A percentile compares a stretch with the other conserved stretches of the same genome.
phyloP scores from a whole-genome alignment of 2,113 vertebrate genomes.

The Gracilinanus agilis region DNA sequence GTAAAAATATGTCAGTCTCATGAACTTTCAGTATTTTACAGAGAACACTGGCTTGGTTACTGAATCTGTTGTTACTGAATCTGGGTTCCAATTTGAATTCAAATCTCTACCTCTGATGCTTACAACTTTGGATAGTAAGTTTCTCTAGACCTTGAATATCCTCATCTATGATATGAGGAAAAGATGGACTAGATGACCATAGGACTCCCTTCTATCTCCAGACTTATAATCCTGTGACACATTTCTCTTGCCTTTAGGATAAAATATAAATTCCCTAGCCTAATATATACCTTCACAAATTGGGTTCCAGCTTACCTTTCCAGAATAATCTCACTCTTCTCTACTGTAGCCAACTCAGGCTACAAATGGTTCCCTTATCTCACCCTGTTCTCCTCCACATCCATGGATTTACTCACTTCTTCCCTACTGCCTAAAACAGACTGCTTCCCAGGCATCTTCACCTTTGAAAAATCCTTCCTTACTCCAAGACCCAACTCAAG shows the following conservation, averaged over 20 bases:
- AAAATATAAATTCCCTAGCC: neutral
- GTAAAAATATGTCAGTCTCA: neutral
- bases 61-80: neutral
- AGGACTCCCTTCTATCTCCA: neutral
- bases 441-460: neutral
- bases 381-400: neutral
- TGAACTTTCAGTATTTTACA: neutral
- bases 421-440: neutral
- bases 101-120: neutral
- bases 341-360: neutral
- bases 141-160: neutral
- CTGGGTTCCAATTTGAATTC: neutral
- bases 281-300: neutral
- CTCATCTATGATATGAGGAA: neutral
- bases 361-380: neutral
- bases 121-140: neutral
- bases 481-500: neutral
- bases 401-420: neutral
- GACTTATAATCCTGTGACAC: neutral
- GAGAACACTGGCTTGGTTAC: neutral
- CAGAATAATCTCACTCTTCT: neutral
- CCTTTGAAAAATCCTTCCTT: neutral
- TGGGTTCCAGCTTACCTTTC: neutral
- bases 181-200: neutral
- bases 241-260: neutral